Evolutionary conservation across 2,888 invertebrate genomes (phyloP), one percentile per base, ranked within the genome.

Genomic region (Dryomyza anilis): DNA sequence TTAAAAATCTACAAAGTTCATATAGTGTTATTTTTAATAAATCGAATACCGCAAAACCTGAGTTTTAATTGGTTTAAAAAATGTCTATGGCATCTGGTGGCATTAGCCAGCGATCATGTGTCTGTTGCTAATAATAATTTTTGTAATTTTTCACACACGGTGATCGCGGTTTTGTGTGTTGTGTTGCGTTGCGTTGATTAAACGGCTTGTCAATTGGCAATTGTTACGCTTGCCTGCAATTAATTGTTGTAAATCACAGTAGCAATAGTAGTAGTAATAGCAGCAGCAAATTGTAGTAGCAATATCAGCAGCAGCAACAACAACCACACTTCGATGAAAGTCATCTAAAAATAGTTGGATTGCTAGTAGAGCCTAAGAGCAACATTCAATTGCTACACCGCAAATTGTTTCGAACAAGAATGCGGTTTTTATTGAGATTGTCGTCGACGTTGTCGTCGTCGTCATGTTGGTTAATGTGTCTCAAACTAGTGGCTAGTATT

Each of bases 401-500:
- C 48, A 59, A 19, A 48, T 7, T 6, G 46, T 58, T 21, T 39
- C 23, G 19, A 30, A 6, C 19, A 52, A 43, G 43, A 61, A 61
- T 61, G 61, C 43, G 52, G 39, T 53, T 61, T 61, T 21, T 61
- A 61, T 61, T 61, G 61, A 61, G 16, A 61, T 43, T n/a, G n/a
- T n/a, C n/a, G n/a, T n/a, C n/a, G n/a, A n/a, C n/a, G n/a, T n/a
- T n/a, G n/a, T n/a, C n/a, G n/a, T n/a, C n/a, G n/a, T n/a, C n/a
- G n/a, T n/a, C n/a, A 53, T 43, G 39, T 61, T 43, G 39, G 39
- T 61, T 19, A 53, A 21, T 53, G 33, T 59, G 30, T 21, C 21
- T 48, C 2, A 14, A 7, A 19, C 12, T 52, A n/a, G n/a, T n/a
- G n/a, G n/a, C n/a, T n/a, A n/a, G n/a, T n/a, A n/a, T n/a, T n/a